A percentile compares a stretch with the other conserved stretches of the same genome.
Evolutionary conservation across 2,113 vertebrate species (phyloP).

Genomic region (Thunnus maccoyii): DNA sequence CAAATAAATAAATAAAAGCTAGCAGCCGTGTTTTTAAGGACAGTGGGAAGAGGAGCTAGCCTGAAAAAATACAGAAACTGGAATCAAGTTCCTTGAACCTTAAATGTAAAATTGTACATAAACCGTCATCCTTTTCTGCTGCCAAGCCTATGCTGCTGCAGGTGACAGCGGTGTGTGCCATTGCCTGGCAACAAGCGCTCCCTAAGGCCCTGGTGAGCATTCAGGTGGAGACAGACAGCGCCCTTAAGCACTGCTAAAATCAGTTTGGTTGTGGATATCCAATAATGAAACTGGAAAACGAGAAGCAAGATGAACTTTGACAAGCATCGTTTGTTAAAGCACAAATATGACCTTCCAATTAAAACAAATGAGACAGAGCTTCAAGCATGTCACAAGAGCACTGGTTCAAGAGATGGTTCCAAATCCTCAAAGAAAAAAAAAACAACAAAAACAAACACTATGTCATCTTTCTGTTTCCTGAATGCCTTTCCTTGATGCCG

Average conservation of each 20-base stretch:
- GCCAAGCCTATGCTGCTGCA: constrained; percentile 53
- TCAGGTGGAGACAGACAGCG: constrained; percentile 64
- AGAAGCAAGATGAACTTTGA: constrained; percentile 10
- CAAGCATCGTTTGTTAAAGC: background rate
- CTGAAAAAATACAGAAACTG: constrained; percentile 15
- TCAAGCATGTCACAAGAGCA: background rate
- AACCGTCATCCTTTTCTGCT: constrained; percentile 31
- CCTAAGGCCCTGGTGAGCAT: constrained; percentile 54
- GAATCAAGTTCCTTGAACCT: constrained; percentile 18
- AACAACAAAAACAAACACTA: background rate
- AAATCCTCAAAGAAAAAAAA: background rate
- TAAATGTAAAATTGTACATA: constrained; percentile 35
- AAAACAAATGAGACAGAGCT: background rate
- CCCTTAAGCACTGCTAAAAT: constrained; percentile 48
- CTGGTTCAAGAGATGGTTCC: background rate
- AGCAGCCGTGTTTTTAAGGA: background rate
- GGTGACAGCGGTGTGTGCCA: constrained; percentile 62
- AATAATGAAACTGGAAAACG: background rate
- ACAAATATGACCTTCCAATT: constrained; percentile 20
- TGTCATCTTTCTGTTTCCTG: background rate
- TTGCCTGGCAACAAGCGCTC: constrained; percentile 76
- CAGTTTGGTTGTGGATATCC: constrained; percentile 35
- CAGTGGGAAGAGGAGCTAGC: background rate
- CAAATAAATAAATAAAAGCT: constrained; percentile 23
- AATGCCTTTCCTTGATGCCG: background rate